phyloP scores from a whole-genome alignment of 2,113 vertebrate species.

The Prolemur simus region DNA sequence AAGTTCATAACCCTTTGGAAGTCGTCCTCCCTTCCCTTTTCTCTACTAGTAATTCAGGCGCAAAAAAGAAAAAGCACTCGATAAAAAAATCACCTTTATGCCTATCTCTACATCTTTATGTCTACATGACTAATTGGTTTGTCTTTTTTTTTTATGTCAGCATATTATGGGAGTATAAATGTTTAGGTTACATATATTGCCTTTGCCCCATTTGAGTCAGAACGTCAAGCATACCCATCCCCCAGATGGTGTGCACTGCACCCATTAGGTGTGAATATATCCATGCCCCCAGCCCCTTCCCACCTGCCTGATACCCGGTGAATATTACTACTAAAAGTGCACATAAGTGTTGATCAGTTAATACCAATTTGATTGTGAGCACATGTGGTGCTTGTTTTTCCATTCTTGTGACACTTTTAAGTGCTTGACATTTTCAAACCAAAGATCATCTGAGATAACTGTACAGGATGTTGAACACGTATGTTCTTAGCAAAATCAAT shows the following conservation, averaged over 20 bases:
- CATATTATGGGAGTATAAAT: too few relatives aligned
- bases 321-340: too few relatives aligned
- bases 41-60: background rate
- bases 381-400: too few relatives aligned
- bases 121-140: background rate
- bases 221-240: too few relatives aligned
- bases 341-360: too few relatives aligned
- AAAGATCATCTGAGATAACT: background rate
- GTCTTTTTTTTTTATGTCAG: background rate
- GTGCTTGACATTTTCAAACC: background rate
- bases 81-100: background rate
- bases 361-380: too few relatives aligned
- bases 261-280: too few relatives aligned
- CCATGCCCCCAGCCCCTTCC: too few relatives aligned
- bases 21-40: background rate
- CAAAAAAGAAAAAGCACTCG: background rate
- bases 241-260: too few relatives aligned
- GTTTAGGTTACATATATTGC: too few relatives aligned
- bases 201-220: too few relatives aligned
- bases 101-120: background rate
- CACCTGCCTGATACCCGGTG: too few relatives aligned
- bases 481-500: conserved; percentile 47
- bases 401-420: background rate
- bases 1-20: background rate
- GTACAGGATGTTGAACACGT: background rate